Base-by-base conservation (phyloP, 1,140 invertebrate genomes). In the Belonocnema kinseyi region DNA sequence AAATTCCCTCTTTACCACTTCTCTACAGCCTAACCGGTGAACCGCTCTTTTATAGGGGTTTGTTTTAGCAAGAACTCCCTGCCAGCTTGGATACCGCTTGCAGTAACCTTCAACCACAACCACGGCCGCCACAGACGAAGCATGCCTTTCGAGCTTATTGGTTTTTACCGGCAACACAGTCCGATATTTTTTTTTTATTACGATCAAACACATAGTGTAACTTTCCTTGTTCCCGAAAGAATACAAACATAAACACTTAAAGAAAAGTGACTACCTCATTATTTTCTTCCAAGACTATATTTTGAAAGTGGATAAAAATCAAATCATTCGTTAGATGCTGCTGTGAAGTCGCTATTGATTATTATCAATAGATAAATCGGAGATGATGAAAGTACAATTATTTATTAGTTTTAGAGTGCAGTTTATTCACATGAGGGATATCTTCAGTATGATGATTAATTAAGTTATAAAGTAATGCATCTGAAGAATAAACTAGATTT, bases 1-100 rank as follows among this genome's bases (percentile, higher is more conserved):
- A 89, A 90, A 90, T 90, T 90, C 87, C 78, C 88, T 90, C 88
- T 90, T 89, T 89, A 89, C 88, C 88, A 88, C 88, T 90, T 90
- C 82, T 86, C 85, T 80, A 81, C 78, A 87, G 85, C 84, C 82
- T 78, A 83, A 83, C 82, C 79, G 76, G 76, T 77, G 79, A 79
- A 85, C 81, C 85, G 82, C 85, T 85, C 86, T 86, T 86, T 85
- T 77, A 74, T 72, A 82, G 82, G 85, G 87, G 87, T 89, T 89
- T 89, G 88, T 89, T 90, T 90, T 89, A 89, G 83, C 85, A 90
- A 89, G 89, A 88, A 86, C 87, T 87, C 84, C 66, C 78, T 53
- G 77, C 75, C 81, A 46, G 51, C 78, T 76, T 80, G 81, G 82
- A 81, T 81, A 77, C 78, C 81, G 82, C 82, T 84, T 77, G 75